A percentile compares a stretch with the other conserved stretches of the same genome.
phyloP scores from a whole-genome alignment of 2,888 invertebrate genomes.

The Rhagophthalmus giganteus region DNA sequence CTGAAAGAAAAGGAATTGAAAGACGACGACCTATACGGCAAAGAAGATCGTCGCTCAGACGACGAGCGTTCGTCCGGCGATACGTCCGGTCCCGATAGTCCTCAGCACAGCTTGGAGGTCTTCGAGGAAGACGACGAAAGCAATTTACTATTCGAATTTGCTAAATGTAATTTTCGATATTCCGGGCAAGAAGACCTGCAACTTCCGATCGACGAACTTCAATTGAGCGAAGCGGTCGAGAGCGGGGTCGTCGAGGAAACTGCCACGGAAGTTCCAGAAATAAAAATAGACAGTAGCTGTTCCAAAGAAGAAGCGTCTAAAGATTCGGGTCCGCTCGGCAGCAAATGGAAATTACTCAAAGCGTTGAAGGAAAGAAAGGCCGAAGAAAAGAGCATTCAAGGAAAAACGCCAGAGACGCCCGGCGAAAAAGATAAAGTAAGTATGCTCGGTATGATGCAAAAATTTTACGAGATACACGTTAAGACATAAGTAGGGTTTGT shows the following conservation, averaged over 20 bases:
- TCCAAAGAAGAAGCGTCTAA: slow-evolving; percentile 48
- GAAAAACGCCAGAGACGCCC: slow-evolving; percentile 66
- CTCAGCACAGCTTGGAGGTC: slow-evolving; percentile 74
- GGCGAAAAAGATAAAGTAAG: slow-evolving; percentile 74
- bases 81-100: slow-evolving; percentile 88
- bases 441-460: slow-evolving; percentile 70
- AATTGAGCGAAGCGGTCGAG: slow-evolving; percentile 1
- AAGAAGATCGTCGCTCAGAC: slow-evolving; percentile 37
- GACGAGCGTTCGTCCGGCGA: slow-evolving; percentile 77
- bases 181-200: slow-evolving; percentile 36
- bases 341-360: slow-evolving; percentile 89
- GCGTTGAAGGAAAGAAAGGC: slow-evolving; percentile 88
- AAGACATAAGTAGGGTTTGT: slow-evolving; percentile 21
- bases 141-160: slow-evolving; percentile 58
- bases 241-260: neutral
- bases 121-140: slow-evolving; percentile 66
- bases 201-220: slow-evolving; percentile 1
- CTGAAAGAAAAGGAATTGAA: slow-evolving; percentile 30
- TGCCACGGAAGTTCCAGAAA: slow-evolving; percentile 52
- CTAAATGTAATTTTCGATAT: slow-evolving; percentile 50
- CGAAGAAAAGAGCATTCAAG: slow-evolving; percentile 77
- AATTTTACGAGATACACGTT: slow-evolving; percentile 61
- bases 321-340: slow-evolving; percentile 64
- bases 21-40: slow-evolving; percentile 18
- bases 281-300: slow-evolving; percentile 56